These are phyloP conservation scores for Menidia beryllina DNA, from an alignment of 2,113 vertebrate genomes.

Conservation along the genomic window DNA sequence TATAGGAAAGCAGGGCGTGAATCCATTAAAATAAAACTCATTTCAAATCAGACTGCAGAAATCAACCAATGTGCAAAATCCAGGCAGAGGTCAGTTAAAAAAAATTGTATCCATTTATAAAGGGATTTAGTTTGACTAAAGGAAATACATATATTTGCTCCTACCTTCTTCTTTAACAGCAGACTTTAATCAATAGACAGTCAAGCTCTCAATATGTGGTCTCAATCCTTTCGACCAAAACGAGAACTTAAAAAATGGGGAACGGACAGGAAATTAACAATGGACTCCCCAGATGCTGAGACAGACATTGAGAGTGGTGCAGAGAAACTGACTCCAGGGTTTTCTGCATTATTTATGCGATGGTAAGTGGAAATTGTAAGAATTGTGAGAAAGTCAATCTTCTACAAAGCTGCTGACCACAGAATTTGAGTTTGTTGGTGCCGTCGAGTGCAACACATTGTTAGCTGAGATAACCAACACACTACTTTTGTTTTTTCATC, in stretches of 20 bases:
- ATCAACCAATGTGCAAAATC: neutral
- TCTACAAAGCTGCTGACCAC: neutral
- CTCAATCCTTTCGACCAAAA: constrained; percentile 27
- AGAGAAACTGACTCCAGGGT: constrained; percentile 29
- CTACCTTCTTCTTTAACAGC: constrained; percentile 10
- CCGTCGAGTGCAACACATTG: neutral
- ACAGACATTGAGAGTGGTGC: constrained; percentile 34
- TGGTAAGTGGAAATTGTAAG: constrained; percentile 26
- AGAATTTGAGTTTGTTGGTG: constrained; percentile 3
- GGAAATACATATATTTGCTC: too few species aligned
- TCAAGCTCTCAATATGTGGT: constrained; percentile 58
- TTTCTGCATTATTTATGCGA: constrained; percentile 12
- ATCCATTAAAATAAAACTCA: constrained; percentile 3
- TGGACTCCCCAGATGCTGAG: constrained; percentile 13
- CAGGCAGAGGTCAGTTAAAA: neutral
- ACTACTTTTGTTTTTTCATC: too few species aligned
- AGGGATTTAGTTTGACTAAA: neutral
- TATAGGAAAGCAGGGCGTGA: constrained; percentile 12
- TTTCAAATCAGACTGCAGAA: neutral
- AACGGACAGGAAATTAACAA: constrained; percentile 30
- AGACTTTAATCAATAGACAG: constrained; percentile 49
- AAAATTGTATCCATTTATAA: neutral
- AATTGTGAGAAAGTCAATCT: neutral
- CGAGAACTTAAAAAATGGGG: constrained; percentile 34
- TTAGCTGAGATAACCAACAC: too few species aligned